Evolutionary conservation across 1,140 invertebrate species (phyloP).

Genomic region (Cydia amplana): DNA sequence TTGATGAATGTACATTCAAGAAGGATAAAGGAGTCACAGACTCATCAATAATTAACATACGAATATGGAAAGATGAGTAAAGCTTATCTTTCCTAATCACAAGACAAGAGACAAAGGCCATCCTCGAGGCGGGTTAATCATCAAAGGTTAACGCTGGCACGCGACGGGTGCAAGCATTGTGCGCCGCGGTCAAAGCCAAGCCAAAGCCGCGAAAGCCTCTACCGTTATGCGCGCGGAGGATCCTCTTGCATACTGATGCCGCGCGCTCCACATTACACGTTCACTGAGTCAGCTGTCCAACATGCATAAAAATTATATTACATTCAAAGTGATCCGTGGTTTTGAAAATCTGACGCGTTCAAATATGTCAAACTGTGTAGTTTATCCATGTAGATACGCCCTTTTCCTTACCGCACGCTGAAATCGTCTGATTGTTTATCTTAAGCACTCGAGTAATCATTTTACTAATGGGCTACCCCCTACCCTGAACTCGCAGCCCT

Average conservation of each 20-base stretch:
- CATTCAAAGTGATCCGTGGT: neutral
- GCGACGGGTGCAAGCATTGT: neutral
- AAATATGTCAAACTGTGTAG: too few relatives aligned
- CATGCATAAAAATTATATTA: neutral
- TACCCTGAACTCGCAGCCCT: too few relatives aligned
- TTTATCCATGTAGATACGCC: too few relatives aligned
- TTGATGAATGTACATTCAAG: too few relatives aligned
- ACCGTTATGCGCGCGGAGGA: neutral
- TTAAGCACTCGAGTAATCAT: too few relatives aligned
- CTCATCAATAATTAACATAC: neutral
- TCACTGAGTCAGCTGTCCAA: neutral
- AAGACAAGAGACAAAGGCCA: neutral
- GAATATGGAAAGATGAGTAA: constrained; percentile 8
- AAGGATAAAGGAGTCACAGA: neutral
- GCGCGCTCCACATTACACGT: neutral
- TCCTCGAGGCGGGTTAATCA: constrained; percentile 6
- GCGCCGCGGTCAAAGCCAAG: neutral
- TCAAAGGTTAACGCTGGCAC: neutral
- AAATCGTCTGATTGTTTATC: too few relatives aligned
- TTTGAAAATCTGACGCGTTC: too few relatives aligned
- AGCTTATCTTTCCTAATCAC: neutral
- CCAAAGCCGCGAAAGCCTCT: constrained; percentile 6
- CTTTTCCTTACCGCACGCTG: too few relatives aligned
- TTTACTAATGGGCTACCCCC: too few relatives aligned
- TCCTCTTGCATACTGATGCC: constrained; percentile 20